Percentiles rank a stretch among this genome's conserved stretches.
These are phyloP conservation scores for Athene noctua DNA, from an alignment of 2,113 vertebrate genomes.

Conservation along the genomic window DNA sequence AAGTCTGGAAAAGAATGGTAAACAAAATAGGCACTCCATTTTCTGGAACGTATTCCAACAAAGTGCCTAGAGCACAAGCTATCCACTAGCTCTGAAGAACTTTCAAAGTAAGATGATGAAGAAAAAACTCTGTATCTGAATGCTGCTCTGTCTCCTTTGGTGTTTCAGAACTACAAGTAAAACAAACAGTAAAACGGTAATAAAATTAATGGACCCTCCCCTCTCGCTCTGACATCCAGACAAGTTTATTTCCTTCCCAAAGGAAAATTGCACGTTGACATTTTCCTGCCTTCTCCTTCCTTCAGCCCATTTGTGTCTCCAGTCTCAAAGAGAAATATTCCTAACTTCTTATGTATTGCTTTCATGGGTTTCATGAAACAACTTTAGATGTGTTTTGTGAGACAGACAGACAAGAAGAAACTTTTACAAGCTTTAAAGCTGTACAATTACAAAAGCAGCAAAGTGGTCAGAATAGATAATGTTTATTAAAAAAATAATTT, in stretches of 20 bases:
- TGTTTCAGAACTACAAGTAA: neutral
- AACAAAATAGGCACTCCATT: neutral
- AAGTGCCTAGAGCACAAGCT: neutral
- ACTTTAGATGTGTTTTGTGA: neutral
- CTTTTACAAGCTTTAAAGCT: neutral
- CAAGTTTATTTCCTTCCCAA: neutral
- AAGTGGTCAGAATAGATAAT: neutral
- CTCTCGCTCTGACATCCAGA: neutral
- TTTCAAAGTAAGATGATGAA: neutral
- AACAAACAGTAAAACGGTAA: neutral
- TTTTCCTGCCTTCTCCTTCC: neutral
- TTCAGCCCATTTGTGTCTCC: neutral
- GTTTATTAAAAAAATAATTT: neutral
- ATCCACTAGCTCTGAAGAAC: neutral
- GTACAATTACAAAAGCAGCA: neutral
- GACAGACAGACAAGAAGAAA: neutral
- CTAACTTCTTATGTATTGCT: neutral
- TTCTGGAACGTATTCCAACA: neutral
- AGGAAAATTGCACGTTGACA: neutral
- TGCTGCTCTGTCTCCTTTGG: too few species aligned
- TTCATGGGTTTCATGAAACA: neutral
- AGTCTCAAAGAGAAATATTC: neutral
- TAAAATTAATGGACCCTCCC: neutral
- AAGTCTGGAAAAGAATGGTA: constrained; percentile 76
- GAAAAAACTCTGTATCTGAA: neutral